Conservation (phyloP, 2,888 invertebrate genomes). For the Latheticus oryzae region DNA sequence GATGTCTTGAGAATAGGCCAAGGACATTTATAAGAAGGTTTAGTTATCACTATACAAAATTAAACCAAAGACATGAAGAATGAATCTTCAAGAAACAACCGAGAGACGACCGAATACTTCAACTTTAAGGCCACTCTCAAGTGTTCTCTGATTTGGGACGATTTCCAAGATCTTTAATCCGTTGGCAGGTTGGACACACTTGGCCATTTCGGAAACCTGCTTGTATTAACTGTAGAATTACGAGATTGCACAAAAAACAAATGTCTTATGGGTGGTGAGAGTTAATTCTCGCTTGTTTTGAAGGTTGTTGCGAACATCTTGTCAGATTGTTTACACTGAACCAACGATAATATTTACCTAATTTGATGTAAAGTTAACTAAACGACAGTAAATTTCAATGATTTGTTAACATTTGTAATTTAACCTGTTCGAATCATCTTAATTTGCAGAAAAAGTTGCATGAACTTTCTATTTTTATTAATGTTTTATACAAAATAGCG, state of each 20-base stretch:
- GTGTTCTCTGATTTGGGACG: slow-evolving; percentile 1
- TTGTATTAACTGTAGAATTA: no score
- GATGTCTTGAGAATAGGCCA: background rate
- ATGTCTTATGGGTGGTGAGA: no score
- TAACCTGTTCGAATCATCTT: background rate
- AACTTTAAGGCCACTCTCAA: slow-evolving; percentile 2
- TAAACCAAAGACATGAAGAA: no score
- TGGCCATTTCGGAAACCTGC: background rate
- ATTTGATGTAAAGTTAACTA: slow-evolving; percentile 1
- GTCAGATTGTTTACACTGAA: slow-evolving; percentile 6
- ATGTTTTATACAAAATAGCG: no score
- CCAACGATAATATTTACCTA: slow-evolving; percentile 15
- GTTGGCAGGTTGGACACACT: slow-evolving; percentile 4
- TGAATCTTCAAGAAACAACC: no score
- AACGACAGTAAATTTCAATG: slow-evolving; percentile 5
- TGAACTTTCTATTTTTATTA: no score
- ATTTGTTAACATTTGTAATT: slow-evolving; percentile 13
- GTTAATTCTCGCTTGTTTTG: no score
- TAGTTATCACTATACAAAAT: no score
- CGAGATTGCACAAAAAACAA: no score
- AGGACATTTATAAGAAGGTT: background rate
- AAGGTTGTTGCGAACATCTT: background rate
- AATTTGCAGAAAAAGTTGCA: no score
- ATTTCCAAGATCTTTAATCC: background rate
- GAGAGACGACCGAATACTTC: background rate